These are phyloP conservation scores for Syncerus caffer DNA, from an alignment of 2,797 vertebrate genomes.

Conservation along the genomic window DNA sequence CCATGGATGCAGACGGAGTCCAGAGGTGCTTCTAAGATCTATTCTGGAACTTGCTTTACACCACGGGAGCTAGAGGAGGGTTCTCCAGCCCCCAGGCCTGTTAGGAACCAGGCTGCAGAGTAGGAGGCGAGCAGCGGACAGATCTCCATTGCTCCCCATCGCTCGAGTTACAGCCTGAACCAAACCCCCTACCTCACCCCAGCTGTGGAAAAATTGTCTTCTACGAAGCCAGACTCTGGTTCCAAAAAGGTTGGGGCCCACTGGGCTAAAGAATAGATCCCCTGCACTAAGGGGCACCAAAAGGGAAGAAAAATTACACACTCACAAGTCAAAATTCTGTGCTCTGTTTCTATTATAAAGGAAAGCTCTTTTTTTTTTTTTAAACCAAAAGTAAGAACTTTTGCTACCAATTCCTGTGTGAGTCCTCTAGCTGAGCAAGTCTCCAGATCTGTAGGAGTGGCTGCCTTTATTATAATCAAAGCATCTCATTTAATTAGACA, in stretches of 20 bases:
- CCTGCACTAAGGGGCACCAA: background rate
- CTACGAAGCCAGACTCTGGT: background rate
- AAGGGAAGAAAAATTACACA: background rate
- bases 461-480: background rate
- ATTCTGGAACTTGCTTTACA: background rate
- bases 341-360: background rate
- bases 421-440: background rate
- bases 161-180: background rate
- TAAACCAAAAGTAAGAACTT: background rate
- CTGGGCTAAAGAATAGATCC: background rate
- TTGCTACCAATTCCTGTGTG: background rate
- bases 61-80: background rate
- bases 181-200: background rate
- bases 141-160: background rate
- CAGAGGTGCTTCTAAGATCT: background rate
- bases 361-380: background rate
- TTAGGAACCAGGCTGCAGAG: background rate
- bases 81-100: background rate
- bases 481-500: background rate
- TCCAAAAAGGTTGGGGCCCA: background rate
- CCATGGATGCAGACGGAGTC: background rate
- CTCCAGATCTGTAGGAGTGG: fast-evolving
- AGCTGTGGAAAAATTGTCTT: background rate
- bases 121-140: fast-evolving
- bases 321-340: background rate